Conservation (phyloP, 1,140 invertebrate genomes). For the Idris sp. region DNA sequence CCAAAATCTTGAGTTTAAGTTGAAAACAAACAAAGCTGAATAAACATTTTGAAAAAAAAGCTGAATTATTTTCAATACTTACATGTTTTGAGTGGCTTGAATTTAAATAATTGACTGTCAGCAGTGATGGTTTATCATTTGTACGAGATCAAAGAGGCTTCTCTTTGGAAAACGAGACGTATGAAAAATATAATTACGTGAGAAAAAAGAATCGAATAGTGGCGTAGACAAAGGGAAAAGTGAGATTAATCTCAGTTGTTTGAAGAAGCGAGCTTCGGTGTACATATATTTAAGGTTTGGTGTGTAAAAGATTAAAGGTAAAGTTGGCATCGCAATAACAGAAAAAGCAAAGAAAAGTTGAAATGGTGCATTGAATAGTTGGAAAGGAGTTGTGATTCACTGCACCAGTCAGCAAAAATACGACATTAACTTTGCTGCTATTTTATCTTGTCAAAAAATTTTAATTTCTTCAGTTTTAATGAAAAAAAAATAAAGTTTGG, state of each 20-base stretch:
- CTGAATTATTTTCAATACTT: too few relatives aligned
- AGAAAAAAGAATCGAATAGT: slow-evolving; percentile 42
- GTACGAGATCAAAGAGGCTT: too few relatives aligned
- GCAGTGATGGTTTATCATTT: too few relatives aligned
- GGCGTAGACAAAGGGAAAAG: slow-evolving; percentile 32
- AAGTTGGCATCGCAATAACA: slow-evolving; percentile 30
- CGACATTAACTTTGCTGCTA: slow-evolving; percentile 24
- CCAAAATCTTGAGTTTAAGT: too few relatives aligned
- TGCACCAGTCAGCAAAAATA: slow-evolving; percentile 29
- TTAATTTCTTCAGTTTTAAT: too few relatives aligned
- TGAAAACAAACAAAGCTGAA: too few relatives aligned
- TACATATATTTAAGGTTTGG: slow-evolving; percentile 40
- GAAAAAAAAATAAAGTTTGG: too few relatives aligned
- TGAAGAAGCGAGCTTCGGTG: slow-evolving; percentile 13
- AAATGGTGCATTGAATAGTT: slow-evolving; percentile 43
- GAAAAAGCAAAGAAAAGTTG: slow-evolving; percentile 32
- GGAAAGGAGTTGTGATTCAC: slow-evolving; percentile 38
- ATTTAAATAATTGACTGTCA: too few relatives aligned
- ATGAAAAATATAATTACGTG: slow-evolving; percentile 32
- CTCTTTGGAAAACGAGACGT: too few relatives aligned
- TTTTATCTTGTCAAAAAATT: slow-evolving; percentile 13
- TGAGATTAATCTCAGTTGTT: slow-evolving; percentile 43
- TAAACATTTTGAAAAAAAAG: too few relatives aligned
- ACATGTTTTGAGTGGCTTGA: too few relatives aligned
- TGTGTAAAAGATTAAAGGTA: slow-evolving; percentile 52